A percentile compares a stretch with the other conserved stretches of the same genome.
These are phyloP conservation scores for Ellobius talpinus DNA, from an alignment of 2,113 vertebrate genomes.

Conservation along the genomic window DNA sequence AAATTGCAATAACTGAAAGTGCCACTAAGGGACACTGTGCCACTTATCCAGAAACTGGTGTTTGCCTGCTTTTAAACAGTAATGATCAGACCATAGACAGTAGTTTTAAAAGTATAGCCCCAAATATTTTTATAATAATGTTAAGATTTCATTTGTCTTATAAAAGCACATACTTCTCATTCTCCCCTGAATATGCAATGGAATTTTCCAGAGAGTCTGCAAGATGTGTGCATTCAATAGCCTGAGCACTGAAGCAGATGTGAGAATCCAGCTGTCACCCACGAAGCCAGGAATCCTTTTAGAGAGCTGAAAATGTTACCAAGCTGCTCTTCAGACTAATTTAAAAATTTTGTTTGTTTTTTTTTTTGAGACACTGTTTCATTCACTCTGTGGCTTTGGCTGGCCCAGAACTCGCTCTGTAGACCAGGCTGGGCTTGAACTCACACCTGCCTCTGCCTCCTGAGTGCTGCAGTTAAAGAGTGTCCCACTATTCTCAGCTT, in stretches of 20 bases:
- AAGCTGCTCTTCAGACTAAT: background rate
- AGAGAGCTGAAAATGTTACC: conserved; percentile 19
- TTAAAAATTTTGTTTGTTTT: background rate
- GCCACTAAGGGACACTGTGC: conserved; percentile 53
- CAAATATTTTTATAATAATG: conserved; percentile 44
- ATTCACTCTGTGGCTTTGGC: background rate
- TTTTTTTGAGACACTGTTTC: background rate
- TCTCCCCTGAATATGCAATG: background rate
- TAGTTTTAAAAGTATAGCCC: conserved; percentile 50
- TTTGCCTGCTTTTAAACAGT: background rate
- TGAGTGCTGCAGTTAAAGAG: no score
- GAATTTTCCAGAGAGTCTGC: conserved; percentile 48
- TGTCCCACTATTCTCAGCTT: no score
- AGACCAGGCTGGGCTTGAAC: background rate
- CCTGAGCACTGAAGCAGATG: background rate
- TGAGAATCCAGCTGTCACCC: background rate
- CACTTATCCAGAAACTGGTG: background rate
- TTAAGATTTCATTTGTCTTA: conserved; percentile 55
- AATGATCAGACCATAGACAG: conserved; percentile 18
- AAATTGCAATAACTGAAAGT: background rate
- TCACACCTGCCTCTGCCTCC: background rate
- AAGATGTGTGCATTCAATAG: background rate
- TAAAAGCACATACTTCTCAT: background rate
- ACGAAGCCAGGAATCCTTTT: background rate
- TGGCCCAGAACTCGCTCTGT: background rate